Evolutionary conservation across 2,888 invertebrate species (phyloP).

Genomic region (Sminthurinus aureus): DNA sequence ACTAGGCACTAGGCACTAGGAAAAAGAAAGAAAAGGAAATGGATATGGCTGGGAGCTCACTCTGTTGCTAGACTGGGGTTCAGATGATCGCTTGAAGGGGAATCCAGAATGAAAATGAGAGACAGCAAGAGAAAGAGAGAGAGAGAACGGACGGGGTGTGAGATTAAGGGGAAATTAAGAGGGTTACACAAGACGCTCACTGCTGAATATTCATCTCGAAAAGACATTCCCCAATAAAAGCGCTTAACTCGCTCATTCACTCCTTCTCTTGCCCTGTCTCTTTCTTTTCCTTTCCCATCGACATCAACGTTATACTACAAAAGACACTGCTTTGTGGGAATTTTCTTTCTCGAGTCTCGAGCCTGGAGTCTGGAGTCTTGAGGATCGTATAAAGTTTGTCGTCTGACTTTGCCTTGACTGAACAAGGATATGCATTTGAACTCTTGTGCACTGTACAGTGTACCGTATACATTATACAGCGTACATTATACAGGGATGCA

Average conservation of each 20-base stretch:
- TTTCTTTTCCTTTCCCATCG: background rate
- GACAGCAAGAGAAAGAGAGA: background rate
- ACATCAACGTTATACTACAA: background rate
- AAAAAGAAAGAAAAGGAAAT: slow-evolving; percentile 9
- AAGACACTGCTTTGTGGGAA: background rate
- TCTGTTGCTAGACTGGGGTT: background rate
- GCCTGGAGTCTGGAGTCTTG: background rate
- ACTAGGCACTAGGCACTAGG: background rate
- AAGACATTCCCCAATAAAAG: background rate
- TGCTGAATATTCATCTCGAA: slow-evolving; percentile 33
- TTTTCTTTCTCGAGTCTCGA: background rate
- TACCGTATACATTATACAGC: too few species aligned
- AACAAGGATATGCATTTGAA: too few species aligned
- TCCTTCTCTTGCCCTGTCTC: background rate
- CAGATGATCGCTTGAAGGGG: background rate
- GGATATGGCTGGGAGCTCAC: background rate
- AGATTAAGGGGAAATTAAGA: slow-evolving; percentile 42
- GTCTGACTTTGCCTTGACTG: too few species aligned
- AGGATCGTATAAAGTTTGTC: too few species aligned
- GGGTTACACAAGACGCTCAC: slow-evolving; percentile 30
- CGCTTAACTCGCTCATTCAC: slow-evolving; percentile 3
- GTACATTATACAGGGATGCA: too few species aligned
- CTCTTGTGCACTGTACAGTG: too few species aligned
- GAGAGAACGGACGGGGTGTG: slow-evolving; percentile 28
- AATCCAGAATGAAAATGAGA: background rate